Evolutionary conservation across 2,113 vertebrate genomes (phyloP).

Genomic region (Turnix velox): DNA sequence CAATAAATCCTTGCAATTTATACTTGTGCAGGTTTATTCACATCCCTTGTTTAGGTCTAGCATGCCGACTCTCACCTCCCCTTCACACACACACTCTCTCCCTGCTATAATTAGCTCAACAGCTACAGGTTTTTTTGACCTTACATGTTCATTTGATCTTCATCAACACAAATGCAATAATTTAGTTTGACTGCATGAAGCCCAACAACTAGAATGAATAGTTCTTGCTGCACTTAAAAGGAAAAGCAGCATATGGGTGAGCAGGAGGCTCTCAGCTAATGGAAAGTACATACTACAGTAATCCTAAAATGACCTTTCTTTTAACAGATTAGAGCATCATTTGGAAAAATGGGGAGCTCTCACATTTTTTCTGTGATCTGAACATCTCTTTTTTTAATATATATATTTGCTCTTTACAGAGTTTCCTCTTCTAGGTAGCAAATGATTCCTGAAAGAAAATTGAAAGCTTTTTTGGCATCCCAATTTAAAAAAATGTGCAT

Average conservation of each 20-base stretch:
- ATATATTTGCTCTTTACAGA: not conserved
- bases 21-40: not conserved
- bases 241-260: not conserved
- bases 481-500: not conserved
- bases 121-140: not conserved
- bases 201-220: not conserved
- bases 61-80: not conserved
- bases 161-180: not conserved
- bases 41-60: not conserved
- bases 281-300: not conserved
- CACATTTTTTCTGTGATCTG: not conserved
- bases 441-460: not conserved
- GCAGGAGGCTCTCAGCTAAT: not conserved
- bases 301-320: not conserved
- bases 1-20: not conserved
- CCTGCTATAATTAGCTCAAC: not conserved
- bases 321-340: not conserved
- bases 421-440: not conserved
- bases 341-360: not conserved
- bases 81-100: not conserved
- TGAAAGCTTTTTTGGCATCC: not conserved
- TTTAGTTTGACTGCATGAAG: not conserved
- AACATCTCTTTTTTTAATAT: not conserved
- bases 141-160: not conserved
- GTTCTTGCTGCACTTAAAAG: not conserved